Percentiles rank a stretch among this genome's conserved stretches.
Evolutionary conservation across 1,140 invertebrate species (phyloP).

Genomic region (Myzus persicae): DNA sequence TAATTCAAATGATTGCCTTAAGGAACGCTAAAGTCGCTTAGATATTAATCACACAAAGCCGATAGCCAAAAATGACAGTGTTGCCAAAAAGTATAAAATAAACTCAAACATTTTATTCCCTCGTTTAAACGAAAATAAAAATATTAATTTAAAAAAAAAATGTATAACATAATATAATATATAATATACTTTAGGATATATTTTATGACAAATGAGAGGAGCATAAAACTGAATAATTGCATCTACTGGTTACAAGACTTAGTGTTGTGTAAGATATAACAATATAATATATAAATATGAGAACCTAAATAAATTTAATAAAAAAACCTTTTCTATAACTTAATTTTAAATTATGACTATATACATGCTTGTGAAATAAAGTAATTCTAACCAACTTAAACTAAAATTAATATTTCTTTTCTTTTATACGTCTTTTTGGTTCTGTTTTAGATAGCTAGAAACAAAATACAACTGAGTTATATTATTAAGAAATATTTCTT

Average conservation of each 20-base stretch:
- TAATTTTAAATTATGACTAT: background rate
- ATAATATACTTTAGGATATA: background rate
- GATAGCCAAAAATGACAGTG: background rate
- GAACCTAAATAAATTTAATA: background rate
- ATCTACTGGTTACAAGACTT: background rate
- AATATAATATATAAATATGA: background rate
- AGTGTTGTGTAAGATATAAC: background rate
- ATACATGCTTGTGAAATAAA: background rate
- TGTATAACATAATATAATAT: background rate
- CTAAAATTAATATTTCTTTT: background rate
- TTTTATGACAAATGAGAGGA: background rate
- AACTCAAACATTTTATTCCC: background rate
- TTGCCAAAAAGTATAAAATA: background rate
- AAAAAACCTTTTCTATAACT: background rate
- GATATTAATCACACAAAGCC: background rate
- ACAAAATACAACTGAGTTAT: background rate
- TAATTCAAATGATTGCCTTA: background rate
- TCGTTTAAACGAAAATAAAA: background rate
- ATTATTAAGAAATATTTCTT: background rate
- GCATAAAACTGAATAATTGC: background rate
- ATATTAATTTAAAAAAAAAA: background rate
- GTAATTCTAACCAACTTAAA: background rate
- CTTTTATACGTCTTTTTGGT: background rate
- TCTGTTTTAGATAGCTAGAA: background rate
- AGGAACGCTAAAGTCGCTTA: background rate